Conservation (phyloP, 2,797 vertebrate genomes). For the Cossypha niveicapilla region DNA sequence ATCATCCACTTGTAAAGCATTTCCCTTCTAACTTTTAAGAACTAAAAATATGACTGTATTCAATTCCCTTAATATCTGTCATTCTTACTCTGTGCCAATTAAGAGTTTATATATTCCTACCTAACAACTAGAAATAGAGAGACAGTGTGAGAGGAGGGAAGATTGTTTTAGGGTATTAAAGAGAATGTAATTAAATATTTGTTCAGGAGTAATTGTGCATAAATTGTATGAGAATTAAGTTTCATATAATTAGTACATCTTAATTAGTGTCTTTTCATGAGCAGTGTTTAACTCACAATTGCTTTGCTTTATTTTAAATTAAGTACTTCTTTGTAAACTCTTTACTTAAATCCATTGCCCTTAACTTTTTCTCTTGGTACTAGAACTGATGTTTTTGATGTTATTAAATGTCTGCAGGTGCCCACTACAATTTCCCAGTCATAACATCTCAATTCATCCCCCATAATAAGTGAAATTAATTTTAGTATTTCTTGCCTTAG, state of each 20-base stretch:
- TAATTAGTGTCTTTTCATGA: slow-evolving; percentile 64
- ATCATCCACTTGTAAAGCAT: neutral
- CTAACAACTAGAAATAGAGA: slow-evolving; percentile 11
- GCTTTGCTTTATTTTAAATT: slow-evolving; percentile 58
- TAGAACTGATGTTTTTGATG: neutral
- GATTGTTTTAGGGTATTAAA: slow-evolving; percentile 61
- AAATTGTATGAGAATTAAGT: slow-evolving; percentile 62
- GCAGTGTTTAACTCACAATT: slow-evolving; percentile 56
- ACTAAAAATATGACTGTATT: neutral
- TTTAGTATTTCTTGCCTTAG: neutral
- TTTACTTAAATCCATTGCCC: neutral
- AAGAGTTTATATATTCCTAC: slow-evolving; percentile 33
- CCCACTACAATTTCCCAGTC: neutral
- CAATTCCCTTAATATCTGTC: slow-evolving; percentile 47
- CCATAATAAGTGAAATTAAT: neutral
- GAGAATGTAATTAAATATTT: slow-evolving; percentile 73
- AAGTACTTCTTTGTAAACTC: slow-evolving; percentile 16
- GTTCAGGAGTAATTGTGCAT: slow-evolving; percentile 67
- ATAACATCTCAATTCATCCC: neutral
- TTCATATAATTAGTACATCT: slow-evolving; percentile 64
- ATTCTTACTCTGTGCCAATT: slow-evolving; percentile 41
- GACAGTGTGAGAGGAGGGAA: slow-evolving; percentile 9
- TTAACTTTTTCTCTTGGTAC: neutral
- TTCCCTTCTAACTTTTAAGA: slow-evolving; percentile 3
- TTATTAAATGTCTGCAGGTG: neutral